These are phyloP conservation scores for Brachyhypopomus occidentalis DNA, from an alignment of 2,113 vertebrate species.

Conservation along the genomic window DNA sequence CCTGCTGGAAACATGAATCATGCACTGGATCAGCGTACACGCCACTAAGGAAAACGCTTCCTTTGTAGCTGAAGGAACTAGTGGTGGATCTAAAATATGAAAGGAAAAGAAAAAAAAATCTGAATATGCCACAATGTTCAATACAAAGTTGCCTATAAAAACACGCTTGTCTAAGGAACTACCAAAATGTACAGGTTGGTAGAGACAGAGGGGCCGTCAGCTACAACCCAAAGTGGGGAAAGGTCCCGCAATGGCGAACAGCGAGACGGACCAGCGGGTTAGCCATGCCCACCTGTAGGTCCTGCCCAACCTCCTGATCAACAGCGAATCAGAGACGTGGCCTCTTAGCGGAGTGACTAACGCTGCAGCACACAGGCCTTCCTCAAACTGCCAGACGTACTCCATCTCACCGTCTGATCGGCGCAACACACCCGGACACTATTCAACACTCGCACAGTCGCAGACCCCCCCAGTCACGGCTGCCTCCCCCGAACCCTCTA, in stretches of 20 bases:
- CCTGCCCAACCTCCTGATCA: not conserved
- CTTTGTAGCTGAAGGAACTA: not conserved
- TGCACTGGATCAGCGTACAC: slow-evolving; percentile 62
- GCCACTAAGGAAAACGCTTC: slow-evolving; percentile 65
- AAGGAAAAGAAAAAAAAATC: slow-evolving; percentile 15
- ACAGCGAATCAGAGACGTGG: not conserved
- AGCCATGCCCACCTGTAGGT: slow-evolving; percentile 16
- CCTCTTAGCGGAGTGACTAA: not conserved
- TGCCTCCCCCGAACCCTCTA: not conserved
- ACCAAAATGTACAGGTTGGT: slow-evolving; percentile 42
- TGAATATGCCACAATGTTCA: slow-evolving; percentile 29
- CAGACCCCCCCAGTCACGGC: not conserved
- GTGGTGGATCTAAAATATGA: slow-evolving; percentile 7
- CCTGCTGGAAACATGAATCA: slow-evolving; percentile 52
- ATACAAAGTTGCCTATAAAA: slow-evolving; percentile 55
- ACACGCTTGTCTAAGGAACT: slow-evolving; percentile 43
- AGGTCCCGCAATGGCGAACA: not conserved
- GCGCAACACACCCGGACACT: not conserved
- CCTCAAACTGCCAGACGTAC: not conserved
- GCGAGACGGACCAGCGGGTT: not conserved
- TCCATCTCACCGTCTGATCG: not conserved
- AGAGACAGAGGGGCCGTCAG: slow-evolving; percentile 17
- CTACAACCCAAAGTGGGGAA: slow-evolving; percentile 1
- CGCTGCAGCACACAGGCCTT: not conserved
- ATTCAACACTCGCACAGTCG: not conserved